phyloP scores from a whole-genome alignment of 2,113 vertebrate genomes.

The Tringa solitaria region DNA sequence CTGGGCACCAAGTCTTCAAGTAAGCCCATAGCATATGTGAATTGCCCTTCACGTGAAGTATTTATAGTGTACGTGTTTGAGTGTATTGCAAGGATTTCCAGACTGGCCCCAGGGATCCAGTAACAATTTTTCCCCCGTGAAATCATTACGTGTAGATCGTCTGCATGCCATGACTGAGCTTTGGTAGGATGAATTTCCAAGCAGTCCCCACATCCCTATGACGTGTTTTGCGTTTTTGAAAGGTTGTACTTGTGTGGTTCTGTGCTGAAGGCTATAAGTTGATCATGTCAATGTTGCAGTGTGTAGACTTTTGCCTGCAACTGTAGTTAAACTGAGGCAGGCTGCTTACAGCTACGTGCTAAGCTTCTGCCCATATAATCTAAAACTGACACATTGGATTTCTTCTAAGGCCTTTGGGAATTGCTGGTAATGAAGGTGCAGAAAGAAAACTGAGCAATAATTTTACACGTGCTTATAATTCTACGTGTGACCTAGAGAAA shows the following conservation, averaged over 20 bases:
- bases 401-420: not conserved
- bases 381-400: not conserved
- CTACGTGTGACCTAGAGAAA: not conserved
- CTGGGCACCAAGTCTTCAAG: constrained; percentile 82
- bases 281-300: not conserved
- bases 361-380: not conserved
- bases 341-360: not conserved
- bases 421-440: not conserved
- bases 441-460: not conserved
- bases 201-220: not conserved
- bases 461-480: not conserved
- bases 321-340: not conserved
- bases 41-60: not conserved
- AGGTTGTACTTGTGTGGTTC: not conserved
- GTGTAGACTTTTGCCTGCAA: not conserved
- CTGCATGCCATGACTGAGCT: accelerated
- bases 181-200: not conserved
- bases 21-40: constrained; percentile 33
- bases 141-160: not conserved
- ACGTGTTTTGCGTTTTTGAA: not conserved
- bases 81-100: not conserved
- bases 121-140: not conserved
- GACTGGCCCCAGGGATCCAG: not conserved
- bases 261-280: not conserved
- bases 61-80: not conserved